These are phyloP conservation scores for Blera fallax DNA, from an alignment of 2,888 invertebrate species.

Conservation along the genomic window DNA sequence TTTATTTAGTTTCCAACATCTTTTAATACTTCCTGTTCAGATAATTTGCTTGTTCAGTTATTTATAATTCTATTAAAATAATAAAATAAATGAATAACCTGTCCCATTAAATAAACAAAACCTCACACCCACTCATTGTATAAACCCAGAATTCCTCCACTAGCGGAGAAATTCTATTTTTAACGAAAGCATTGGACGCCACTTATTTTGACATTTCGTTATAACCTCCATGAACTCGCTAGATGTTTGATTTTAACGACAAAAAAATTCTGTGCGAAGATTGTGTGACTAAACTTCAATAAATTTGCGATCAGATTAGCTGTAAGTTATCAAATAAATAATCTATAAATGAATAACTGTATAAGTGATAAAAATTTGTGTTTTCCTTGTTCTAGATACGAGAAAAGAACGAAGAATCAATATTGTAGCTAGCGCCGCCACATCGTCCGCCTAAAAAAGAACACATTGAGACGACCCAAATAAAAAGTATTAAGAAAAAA, in stretches of 20 bases:
- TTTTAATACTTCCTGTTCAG: too few relatives aligned
- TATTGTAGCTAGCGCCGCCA: neutral
- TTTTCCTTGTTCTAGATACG: slow-evolving; percentile 19
- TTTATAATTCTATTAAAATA: too few relatives aligned
- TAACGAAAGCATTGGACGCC: slow-evolving; percentile 71
- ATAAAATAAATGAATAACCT: neutral
- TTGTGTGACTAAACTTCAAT: slow-evolving; percentile 54
- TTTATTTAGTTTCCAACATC: too few relatives aligned
- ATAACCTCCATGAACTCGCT: slow-evolving; percentile 65
- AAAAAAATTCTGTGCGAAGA: slow-evolving; percentile 43
- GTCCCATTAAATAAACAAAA: neutral
- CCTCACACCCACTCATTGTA: neutral
- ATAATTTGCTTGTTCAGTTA: too few relatives aligned
- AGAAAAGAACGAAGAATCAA: slow-evolving; percentile 22
- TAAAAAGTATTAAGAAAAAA: slow-evolving; percentile 15
- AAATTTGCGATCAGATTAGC: slow-evolving; percentile 13
- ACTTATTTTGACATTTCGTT: slow-evolving; percentile 67
- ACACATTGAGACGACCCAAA: slow-evolving; percentile 7
- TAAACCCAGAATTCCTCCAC: slow-evolving; percentile 17
- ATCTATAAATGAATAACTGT: slow-evolving; percentile 2
- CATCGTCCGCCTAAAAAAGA: neutral
- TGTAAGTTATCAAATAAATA: slow-evolving; percentile 32
- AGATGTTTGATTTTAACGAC: slow-evolving; percentile 65
- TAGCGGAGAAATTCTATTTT: slow-evolving; percentile 26
- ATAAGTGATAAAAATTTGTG: neutral